Evolutionary conservation across 1,140 invertebrate genomes (phyloP), one percentile per base, ranked within the genome.

Genomic region (Pteromalus puparum): DNA sequence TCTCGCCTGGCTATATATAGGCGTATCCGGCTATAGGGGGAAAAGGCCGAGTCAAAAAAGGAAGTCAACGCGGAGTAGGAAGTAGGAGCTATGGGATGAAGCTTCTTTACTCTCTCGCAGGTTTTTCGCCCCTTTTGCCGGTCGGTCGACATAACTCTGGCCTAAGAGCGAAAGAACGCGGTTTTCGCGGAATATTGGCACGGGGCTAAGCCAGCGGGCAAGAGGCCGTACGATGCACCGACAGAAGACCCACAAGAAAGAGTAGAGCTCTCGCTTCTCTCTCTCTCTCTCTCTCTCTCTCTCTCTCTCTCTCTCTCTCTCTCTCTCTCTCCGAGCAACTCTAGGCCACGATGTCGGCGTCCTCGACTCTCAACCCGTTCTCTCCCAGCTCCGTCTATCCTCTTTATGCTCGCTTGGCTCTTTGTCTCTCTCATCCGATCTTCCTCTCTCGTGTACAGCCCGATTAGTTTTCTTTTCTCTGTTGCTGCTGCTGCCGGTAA

Each of bases 241-340:
- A 84, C 87, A 85, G 91, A 92, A 91, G 91, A 91, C 91, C 88
- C 85, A 90, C 83, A 90, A 90, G 89, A 24, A 61, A 68, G 65
- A 34, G 10, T 1, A 24, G 26, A 48, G 48, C 42, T 75, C 9
- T 34, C 38, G 21, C 2, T 83, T 65, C 65, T 77, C 9, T 48
- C 26, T 28, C 38, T 77, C n/a, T 21, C 21, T 65, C 4, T n/a
- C n/a, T 24, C 38, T 48, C 70, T 81, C 42, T 75, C 9, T 34
- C 38, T 10, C 2, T 83, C n/a, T 65, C 65, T 77, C 9, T 48
- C 26, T 28, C 38, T 77, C n/a, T 21, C 21, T 65, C 4, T n/a
- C n/a, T 24, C 38, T 48, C 70, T n/a, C 38, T 48, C 70, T 82
- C 26, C 72, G 38, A 13, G 38, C 21, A 15, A 26, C 72, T 82